Percentiles rank a stretch among this genome's conserved stretches.
Conservation (phyloP, 2,888 invertebrate species). For the Geophilus truncorum region DNA sequence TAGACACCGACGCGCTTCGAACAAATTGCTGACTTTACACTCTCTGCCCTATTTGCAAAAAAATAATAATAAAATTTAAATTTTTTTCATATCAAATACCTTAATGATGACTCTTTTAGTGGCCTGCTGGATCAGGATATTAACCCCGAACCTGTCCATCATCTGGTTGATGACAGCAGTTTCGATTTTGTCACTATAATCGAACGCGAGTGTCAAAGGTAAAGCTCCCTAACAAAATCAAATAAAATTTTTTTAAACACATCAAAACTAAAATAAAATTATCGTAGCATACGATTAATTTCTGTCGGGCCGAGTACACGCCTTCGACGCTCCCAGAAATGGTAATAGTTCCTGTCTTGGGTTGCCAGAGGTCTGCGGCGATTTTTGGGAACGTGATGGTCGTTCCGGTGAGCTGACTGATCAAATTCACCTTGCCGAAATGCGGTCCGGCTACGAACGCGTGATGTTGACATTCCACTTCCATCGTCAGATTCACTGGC, state of each 20-base stretch:
- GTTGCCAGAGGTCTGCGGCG: conserved; percentile 59
- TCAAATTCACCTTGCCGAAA: conserved; percentile 69
- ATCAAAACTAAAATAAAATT: neutral
- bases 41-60: conserved; percentile 67
- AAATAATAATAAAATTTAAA: too few relatives aligned
- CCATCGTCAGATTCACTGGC: conserved; percentile 83
- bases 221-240: conserved; percentile 68
- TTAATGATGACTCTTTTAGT: conserved; percentile 78
- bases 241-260: neutral
- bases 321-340: conserved; percentile 84
- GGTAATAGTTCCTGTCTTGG: conserved; percentile 83
- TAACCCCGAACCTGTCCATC: conserved; percentile 76
- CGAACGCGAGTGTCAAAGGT: conserved; percentile 89
- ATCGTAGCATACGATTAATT: conserved; percentile 64
- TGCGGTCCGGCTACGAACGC: conserved; percentile 77
- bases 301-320: conserved; percentile 83
- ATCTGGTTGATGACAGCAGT: conserved; percentile 64
- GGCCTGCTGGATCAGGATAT: conserved; percentile 79
- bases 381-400: conserved; percentile 84
- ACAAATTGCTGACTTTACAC: conserved; percentile 81
- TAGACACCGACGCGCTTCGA: conserved; percentile 81
- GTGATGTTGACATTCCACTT: conserved; percentile 93
- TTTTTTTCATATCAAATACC: neutral
- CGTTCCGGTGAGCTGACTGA: conserved; percentile 80
- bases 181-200: conserved; percentile 55